These are phyloP conservation scores for Geodia barretti DNA, from an alignment of 37 sponge, comb jelly and placozoan genomes.

Conservation along the genomic window DNA sequence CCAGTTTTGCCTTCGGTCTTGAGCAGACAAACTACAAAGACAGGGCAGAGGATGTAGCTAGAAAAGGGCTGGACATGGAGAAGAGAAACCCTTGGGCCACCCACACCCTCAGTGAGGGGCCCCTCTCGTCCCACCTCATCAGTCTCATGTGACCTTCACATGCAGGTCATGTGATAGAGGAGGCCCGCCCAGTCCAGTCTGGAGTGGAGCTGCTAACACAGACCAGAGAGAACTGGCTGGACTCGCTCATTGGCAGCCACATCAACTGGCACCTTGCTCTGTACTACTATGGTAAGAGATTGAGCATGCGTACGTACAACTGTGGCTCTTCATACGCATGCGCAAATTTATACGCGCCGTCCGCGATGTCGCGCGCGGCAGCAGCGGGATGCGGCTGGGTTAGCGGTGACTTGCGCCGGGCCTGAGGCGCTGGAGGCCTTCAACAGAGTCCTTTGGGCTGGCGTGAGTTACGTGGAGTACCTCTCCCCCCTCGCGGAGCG, in stretches of 20 bases:
- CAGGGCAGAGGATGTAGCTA: slow-evolving; percentile 33
- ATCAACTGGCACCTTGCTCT: slow-evolving; percentile 71
- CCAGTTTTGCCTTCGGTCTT: slow-evolving; percentile 52
- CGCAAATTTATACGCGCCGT: not conserved
- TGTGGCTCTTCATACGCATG: not conserved
- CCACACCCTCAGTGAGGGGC: slow-evolving; percentile 42
- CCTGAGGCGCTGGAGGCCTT: slow-evolving; percentile 31
- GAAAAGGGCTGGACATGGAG: slow-evolving; percentile 24
- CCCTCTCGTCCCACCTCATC: not conserved
- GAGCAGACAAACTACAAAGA: slow-evolving; percentile 48
- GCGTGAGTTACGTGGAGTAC: slow-evolving; percentile 12
- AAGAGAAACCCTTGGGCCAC: slow-evolving; percentile 32
- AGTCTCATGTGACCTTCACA: not conserved
- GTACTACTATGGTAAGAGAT: slow-evolving; percentile 59
- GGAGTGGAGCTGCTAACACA: slow-evolving; percentile 62
- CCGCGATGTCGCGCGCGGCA: not conserved
- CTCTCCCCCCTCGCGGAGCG: slow-evolving; percentile 7
- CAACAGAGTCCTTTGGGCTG: slow-evolving; percentile 27
- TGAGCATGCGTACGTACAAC: no score
- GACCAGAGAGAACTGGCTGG: slow-evolving; percentile 57
- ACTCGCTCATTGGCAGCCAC: slow-evolving; percentile 38
- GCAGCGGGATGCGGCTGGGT: not conserved
- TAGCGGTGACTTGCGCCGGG: slow-evolving; percentile 37
- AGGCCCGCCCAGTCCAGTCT: slow-evolving; percentile 24
- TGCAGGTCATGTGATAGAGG: slow-evolving; percentile 72